These are phyloP conservation scores for Vireo altiloquus DNA, from an alignment of 2,113 vertebrate species.

Conservation along the genomic window DNA sequence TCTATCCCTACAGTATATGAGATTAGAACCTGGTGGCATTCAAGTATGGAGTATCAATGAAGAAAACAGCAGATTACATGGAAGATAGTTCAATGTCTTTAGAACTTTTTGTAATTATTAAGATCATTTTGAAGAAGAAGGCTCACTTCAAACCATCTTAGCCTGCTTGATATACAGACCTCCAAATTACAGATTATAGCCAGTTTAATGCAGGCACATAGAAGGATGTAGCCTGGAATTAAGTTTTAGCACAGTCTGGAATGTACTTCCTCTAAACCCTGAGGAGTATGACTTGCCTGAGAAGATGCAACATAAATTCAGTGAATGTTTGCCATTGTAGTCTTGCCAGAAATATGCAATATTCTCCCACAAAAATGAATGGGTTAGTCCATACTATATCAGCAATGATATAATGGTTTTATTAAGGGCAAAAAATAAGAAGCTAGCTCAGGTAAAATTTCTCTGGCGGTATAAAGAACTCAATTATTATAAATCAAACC, in stretches of 20 bases:
- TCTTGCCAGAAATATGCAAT: not conserved
- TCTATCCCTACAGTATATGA: not conserved
- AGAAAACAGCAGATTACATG: not conserved
- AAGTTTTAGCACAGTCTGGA: not conserved
- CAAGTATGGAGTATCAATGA: not conserved
- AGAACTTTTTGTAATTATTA: not conserved
- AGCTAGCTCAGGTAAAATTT: not conserved
- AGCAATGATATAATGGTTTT: not conserved
- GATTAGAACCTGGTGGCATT: not conserved
- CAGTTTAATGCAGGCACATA: not conserved
- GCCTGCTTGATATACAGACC: not conserved
- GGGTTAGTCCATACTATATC: not conserved
- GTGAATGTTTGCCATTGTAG: not conserved
- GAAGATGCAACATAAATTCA: not conserved
- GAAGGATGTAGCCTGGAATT: not conserved
- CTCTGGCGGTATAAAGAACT: not conserved
- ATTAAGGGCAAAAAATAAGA: not conserved
- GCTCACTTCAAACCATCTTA: not conserved
- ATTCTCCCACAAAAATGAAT: not conserved
- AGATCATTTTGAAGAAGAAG: not conserved
- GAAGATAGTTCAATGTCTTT: not conserved
- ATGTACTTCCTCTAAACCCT: not conserved
- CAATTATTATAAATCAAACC: not conserved
- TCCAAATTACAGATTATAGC: not conserved
- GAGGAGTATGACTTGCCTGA: not conserved